phyloP scores from a whole-genome alignment of 1,140 invertebrate species.

The Eulimnadia texana region DNA sequence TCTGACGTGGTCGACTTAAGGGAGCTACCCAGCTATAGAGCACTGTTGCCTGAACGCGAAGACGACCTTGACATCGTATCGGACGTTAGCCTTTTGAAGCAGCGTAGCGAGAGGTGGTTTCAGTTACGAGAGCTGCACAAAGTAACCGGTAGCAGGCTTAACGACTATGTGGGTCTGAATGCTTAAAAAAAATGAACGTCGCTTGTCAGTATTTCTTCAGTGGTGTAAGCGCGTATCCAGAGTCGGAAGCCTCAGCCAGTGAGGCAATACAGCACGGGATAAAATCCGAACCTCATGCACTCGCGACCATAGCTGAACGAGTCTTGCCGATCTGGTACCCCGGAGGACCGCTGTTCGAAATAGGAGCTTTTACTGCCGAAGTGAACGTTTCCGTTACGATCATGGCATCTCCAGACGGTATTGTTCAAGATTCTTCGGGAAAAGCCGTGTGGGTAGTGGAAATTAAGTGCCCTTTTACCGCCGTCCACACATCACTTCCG shows the following conservation, averaged over 20 bases:
- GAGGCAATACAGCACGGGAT: not conserved
- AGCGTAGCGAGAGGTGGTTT: not conserved
- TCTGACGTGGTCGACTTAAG: too few species aligned
- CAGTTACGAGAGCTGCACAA: not conserved
- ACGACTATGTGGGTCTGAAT: not conserved
- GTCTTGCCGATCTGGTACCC: not conserved
- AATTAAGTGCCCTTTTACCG: not conserved
- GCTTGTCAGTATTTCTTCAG: not conserved
- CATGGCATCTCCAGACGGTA: not conserved
- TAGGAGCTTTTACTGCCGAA: not conserved
- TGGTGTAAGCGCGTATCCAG: not conserved
- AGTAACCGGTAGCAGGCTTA: not conserved
- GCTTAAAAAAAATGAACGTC: not conserved
- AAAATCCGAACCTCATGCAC: not conserved
- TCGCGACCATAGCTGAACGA: not conserved
- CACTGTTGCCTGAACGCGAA: too few species aligned
- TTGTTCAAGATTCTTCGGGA: not conserved
- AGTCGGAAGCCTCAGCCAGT: not conserved
- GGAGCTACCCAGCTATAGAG: too few species aligned
- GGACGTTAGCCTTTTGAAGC: not conserved
- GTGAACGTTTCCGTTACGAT: not conserved
- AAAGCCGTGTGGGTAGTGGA: not conserved
- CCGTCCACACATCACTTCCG: not conserved
- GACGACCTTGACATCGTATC: too few species aligned
- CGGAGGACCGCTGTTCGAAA: not conserved